Evolutionary conservation across 1,140 invertebrate species (phyloP).

Genomic region (Magallana gigas): DNA sequence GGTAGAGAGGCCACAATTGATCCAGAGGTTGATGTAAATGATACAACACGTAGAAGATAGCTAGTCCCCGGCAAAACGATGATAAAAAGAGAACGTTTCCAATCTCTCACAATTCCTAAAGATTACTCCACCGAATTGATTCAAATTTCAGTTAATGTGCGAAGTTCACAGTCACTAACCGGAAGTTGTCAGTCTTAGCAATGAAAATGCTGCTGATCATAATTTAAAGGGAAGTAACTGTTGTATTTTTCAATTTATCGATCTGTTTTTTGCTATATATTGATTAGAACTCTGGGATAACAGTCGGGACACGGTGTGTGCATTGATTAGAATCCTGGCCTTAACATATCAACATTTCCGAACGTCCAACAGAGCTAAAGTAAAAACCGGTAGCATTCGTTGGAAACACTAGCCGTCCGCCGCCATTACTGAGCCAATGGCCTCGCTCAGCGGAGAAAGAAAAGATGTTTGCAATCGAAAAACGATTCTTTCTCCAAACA

Average conservation of each 20-base stretch:
- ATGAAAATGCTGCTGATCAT: slow-evolving; percentile 35
- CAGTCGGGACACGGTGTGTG: slow-evolving; percentile 12
- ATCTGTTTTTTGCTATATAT: slow-evolving; percentile 32
- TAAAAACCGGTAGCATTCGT: background rate
- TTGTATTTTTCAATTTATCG: slow-evolving; percentile 32
- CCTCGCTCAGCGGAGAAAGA: background rate
- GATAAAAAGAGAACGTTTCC: background rate
- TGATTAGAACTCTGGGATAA: slow-evolving; percentile 21
- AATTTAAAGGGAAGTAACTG: slow-evolving; percentile 36
- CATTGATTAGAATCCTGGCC: slow-evolving; percentile 29
- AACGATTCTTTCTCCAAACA: background rate
- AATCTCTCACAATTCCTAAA: background rate
- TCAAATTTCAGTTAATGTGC: slow-evolving; percentile 8
- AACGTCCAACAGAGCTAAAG: background rate
- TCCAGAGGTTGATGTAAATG: background rate
- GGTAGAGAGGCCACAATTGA: background rate
- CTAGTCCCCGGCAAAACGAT: background rate
- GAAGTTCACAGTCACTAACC: slow-evolving; percentile 26
- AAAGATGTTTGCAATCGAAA: background rate
- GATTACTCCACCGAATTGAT: background rate
- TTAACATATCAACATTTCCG: background rate
- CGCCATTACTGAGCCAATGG: background rate
- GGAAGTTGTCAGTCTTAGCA: slow-evolving; percentile 35
- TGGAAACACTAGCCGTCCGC: background rate
- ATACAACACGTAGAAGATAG: background rate